Base-by-base conservation (phyloP, 1,140 invertebrate genomes). In the Nebria ingens region DNA sequence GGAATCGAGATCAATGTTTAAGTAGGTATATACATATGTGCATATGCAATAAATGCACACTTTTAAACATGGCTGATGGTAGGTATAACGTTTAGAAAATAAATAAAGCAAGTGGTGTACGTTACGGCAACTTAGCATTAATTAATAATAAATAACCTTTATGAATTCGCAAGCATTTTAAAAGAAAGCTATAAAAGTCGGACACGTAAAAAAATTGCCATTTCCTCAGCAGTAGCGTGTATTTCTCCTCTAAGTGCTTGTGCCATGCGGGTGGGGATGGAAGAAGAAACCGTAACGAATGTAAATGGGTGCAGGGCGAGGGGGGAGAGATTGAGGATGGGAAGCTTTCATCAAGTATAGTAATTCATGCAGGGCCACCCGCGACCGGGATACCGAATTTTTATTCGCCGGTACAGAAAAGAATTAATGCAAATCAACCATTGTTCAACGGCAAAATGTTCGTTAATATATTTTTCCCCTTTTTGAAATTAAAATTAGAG, bases 401-500 rank as follows among this genome's bases (percentile, higher is more conserved):
- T n/a, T n/a, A n/a, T n/a, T 11, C 6, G 15, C 40, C 40, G 40
- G 17, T 12, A 45, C 9, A 45, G 9, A 45, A 45, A 45, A 45
- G 40, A 45, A 45, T 45, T 45, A 45, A 45, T 45, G 40, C 40
- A 45, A 45, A 45, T 45, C 40, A 45, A 45, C 40, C 17, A 45
- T 45, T 45, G 40, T 45, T 17, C 40, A 45, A n/a, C n/a, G n/a
- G n/a, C n/a, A n/a, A n/a, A 45, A 45, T 45, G 40, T 45, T 45
- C 40, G 40, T 45, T 45, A 45, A 45, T 45, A 45, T 45, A 11
- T 45, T 45, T 45, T 45, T 45, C 17, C 40, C 17, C 40, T 45
- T 45, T 45, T 45, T 45, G 40, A 45, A 45, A 45, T 45, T 45
- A 45, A 45, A 45, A 45, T 45, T 45, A 45, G 40, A n/a, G n/a